Evolutionary conservation across 2,113 vertebrate genomes (phyloP).

Genomic region (Microtus richardsoni): DNA sequence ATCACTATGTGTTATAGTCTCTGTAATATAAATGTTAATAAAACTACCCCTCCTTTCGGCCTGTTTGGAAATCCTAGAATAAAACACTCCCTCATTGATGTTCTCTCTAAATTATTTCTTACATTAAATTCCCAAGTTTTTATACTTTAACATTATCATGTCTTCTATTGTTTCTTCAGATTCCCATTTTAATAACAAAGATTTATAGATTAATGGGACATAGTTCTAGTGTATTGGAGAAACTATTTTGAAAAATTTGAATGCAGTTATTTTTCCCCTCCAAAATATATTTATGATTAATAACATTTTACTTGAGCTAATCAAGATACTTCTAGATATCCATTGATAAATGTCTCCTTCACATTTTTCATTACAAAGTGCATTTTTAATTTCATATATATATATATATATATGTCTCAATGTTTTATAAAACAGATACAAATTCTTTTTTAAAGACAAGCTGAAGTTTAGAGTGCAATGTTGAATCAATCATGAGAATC

Average conservation of each 20-base stretch:
- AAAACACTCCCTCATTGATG: neutral
- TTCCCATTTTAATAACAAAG: neutral
- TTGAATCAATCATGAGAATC: neutral
- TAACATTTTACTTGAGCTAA: neutral
- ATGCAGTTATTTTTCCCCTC: no score
- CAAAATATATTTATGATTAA: neutral
- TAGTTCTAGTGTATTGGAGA: neutral
- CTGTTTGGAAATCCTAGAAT: neutral
- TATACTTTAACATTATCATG: no score
- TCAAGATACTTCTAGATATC: no score
- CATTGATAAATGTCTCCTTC: fast-evolving
- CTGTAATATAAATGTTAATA: neutral
- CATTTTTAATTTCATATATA: neutral
- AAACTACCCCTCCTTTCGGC: neutral
- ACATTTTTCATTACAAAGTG: neutral
- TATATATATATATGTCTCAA: neutral
- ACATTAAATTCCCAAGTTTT: neutral
- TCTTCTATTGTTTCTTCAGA: neutral
- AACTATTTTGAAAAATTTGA: neutral
- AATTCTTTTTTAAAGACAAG: neutral
- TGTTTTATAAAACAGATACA: neutral
- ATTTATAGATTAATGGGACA: neutral
- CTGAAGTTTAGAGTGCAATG: neutral
- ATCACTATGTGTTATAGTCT: no score
- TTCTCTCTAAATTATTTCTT: neutral